These are phyloP conservation scores for Zoanthus gigantus DNA, from an alignment of 92 coral and sea anemone species.

Conservation along the genomic window DNA sequence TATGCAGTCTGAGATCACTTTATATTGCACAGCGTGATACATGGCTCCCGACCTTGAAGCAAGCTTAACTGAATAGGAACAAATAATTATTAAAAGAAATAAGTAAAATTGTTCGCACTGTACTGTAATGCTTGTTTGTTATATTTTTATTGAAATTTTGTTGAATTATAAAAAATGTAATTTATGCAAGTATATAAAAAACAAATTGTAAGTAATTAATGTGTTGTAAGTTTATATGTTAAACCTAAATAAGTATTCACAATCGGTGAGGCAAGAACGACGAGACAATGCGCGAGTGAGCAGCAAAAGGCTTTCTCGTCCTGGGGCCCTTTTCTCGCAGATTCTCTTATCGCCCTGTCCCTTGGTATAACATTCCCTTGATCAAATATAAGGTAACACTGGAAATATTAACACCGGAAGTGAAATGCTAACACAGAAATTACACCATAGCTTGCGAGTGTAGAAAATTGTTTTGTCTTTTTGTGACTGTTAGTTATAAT, in stretches of 20 bases:
- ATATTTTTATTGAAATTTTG: constrained; percentile 9
- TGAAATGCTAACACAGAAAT: constrained; percentile 4
- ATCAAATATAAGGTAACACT: constrained; percentile 48
- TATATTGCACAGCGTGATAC: too few species aligned
- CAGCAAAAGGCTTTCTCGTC: constrained; percentile 46
- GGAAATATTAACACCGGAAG: constrained; percentile 48
- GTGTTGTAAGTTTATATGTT: constrained; percentile 31
- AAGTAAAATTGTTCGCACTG: constrained; percentile 8
- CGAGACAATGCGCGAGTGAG: constrained; percentile 40
- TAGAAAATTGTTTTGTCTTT: too few species aligned
- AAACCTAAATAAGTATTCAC: constrained; percentile 52
- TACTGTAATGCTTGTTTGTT: constrained; percentile 8
- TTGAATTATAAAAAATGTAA: constrained; percentile 15
- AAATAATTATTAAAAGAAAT: too few species aligned
- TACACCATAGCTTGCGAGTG: too few species aligned
- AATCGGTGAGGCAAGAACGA: constrained; percentile 46
- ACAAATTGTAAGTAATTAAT: constrained; percentile 24
- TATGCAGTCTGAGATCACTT: too few species aligned
- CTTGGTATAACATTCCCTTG: constrained; percentile 54
- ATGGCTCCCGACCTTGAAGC: too few species aligned
- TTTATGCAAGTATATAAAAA: background rate
- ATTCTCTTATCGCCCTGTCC: constrained; percentile 45
- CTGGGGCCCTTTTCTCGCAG: constrained; percentile 38
- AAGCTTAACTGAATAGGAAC: too few species aligned
- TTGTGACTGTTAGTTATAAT: too few species aligned